Conservation (phyloP, 2,888 invertebrate genomes). For the Ceramica pisi region DNA sequence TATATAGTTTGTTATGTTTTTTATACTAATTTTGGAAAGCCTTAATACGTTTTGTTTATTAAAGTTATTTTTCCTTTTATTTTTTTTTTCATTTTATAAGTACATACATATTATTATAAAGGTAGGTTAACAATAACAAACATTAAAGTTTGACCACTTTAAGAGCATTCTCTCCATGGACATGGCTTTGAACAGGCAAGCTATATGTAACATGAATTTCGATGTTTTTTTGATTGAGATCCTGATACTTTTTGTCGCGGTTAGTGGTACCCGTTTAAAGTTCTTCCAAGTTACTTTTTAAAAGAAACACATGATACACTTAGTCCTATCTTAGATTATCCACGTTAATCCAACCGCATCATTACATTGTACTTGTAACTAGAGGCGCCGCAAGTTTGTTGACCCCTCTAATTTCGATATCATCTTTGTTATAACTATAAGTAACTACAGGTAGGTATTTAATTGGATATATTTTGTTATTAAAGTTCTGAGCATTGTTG, state of each 20-base stretch:
- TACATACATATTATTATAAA: too few species aligned
- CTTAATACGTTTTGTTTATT: background rate
- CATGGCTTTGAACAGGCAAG: background rate
- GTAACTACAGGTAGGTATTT: slow-evolving; percentile 23
- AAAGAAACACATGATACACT: background rate
- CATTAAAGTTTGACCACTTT: background rate
- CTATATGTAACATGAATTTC: background rate
- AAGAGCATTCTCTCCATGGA: background rate
- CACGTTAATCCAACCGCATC: slow-evolving; percentile 47
- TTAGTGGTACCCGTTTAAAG: background rate
- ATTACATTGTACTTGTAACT: slow-evolving; percentile 48
- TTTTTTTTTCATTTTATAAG: too few species aligned
- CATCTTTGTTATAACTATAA: slow-evolving; percentile 39
- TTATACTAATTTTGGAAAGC: background rate
- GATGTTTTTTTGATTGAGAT: background rate
- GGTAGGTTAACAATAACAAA: too few species aligned
- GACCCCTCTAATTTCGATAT: slow-evolving; percentile 43
- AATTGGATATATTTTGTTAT: slow-evolving; percentile 23
- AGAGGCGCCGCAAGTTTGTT: slow-evolving; percentile 54
- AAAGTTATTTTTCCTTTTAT: background rate
- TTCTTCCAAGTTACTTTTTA: background rate
- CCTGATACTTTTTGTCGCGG: background rate
- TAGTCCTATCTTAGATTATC: slow-evolving; percentile 30
- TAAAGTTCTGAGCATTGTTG: background rate
- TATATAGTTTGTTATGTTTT: background rate